Conservation (phyloP, 1,140 invertebrate genomes). For the Pygmarrhopalites habei region DNA sequence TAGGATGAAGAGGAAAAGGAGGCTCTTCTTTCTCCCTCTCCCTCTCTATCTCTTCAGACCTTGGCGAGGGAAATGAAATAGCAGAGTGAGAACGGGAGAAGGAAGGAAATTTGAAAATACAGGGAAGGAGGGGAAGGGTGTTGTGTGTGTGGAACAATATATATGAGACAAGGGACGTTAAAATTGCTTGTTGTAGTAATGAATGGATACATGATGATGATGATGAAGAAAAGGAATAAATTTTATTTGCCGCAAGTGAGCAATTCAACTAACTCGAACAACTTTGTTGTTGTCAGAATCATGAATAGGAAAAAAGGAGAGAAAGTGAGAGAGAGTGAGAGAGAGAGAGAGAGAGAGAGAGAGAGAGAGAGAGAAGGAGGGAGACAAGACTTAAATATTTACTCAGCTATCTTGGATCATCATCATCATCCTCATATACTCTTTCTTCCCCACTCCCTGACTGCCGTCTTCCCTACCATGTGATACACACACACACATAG, state of each 20-base stretch:
- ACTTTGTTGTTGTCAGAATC: constrained; percentile 1
- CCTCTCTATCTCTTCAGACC: no score
- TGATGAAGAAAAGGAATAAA: constrained; percentile 3
- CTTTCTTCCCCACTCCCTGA: neutral
- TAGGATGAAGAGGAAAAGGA: no score
- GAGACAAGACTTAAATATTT: constrained; percentile 4
- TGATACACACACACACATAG: no score
- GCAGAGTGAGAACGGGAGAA: no score
- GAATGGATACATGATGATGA: neutral
- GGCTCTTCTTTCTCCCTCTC: no score
- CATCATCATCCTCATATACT: neutral
- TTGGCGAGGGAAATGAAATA: no score
- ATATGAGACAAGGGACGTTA: neutral
- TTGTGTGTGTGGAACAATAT: neutral
- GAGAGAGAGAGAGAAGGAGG: no score
- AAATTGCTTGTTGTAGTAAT: no score
- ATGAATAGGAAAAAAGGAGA: neutral
- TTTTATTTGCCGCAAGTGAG: neutral
- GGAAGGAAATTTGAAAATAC: no score
- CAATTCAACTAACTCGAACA: neutral
- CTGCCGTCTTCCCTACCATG: neutral
- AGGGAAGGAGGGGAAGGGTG: no score
- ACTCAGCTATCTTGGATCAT: neutral
- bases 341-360: no score
- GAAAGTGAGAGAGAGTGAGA: no score